A percentile compares a stretch with the other conserved stretches of the same genome.
Conservation (phyloP, 2,888 invertebrate genomes). For the Oxyteleia sp. region DNA sequence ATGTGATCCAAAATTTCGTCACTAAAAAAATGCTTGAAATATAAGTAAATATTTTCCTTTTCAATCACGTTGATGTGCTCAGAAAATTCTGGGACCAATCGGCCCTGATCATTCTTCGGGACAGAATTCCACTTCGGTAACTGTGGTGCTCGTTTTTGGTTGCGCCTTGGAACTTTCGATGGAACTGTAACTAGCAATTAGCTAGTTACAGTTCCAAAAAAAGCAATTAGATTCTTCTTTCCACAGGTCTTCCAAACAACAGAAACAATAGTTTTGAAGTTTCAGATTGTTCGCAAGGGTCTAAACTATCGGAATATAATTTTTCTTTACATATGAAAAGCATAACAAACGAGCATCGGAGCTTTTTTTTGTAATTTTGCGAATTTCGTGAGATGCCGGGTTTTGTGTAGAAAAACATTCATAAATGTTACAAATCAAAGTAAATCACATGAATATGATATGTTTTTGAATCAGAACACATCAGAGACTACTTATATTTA, state of each 20-base stretch:
- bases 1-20: slow-evolving; percentile 31
- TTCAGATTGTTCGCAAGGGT: slow-evolving; percentile 37
- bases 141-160: slow-evolving; percentile 23
- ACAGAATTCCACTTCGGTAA: slow-evolving; percentile 45
- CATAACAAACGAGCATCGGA: slow-evolving; percentile 38
- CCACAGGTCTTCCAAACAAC: slow-evolving; percentile 42
- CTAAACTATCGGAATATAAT: slow-evolving; percentile 41
- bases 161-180: slow-evolving; percentile 22
- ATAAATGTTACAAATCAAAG: slow-evolving; percentile 36
- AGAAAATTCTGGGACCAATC: slow-evolving; percentile 20
- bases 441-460: slow-evolving; percentile 47
- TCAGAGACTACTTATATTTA: slow-evolving; percentile 42
- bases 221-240: slow-evolving; percentile 41
- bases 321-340: slow-evolving; percentile 38
- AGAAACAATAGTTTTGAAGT: slow-evolving; percentile 38
- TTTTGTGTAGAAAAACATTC: slow-evolving; percentile 45
- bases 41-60: slow-evolving; percentile 24
- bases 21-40: slow-evolving; percentile 37
- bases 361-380: slow-evolving; percentile 32
- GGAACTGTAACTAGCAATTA: slow-evolving; percentile 22
- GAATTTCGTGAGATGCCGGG: slow-evolving; percentile 38
- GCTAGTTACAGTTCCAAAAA: no score
- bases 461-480: slow-evolving; percentile 42
- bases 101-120: slow-evolving; percentile 18
- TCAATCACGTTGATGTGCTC: slow-evolving; percentile 23